Base-by-base conservation (phyloP, 2,113 vertebrate genomes). In the Bolborhynchus lineola region DNA sequence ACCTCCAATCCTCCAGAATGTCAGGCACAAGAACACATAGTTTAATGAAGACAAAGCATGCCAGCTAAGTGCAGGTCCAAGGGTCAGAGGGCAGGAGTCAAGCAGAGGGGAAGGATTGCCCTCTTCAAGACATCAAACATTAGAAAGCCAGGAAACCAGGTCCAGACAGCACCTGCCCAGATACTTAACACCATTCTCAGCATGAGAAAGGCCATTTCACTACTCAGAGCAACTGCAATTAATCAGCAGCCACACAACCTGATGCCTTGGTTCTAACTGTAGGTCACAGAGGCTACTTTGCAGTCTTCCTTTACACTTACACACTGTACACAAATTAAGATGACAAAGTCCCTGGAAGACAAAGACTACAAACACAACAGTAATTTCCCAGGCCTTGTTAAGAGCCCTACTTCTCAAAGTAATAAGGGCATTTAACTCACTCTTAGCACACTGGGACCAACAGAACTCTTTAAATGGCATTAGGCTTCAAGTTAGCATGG, bases 21-120 rank as follows among this genome's bases (percentile, higher is more conserved):
- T 57, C 75, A 76, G 52, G 33, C 67, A 79, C 8, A 6, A 62
- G 69, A 57, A 85, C 10, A 62, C 20, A 16, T 59, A 44, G 53
- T 24, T 89, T 78, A 44, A 71, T 5, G 33, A 74, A 47, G 19
- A 81, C 53, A 81, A 81, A 72, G 69, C 1, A 29, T 35, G 53
- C 16, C 78, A 70, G 39, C 29, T 35, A 20, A 62, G 25, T 18
- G 37, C 2, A 4, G 31, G 39, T 50, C 44, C 0, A 0, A 16
- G 10, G 50, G 9, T 28, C 33, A 82, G 82, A 81, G 17, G 7
- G 20, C 24, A 70, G 26, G 62, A 88, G 26, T 39, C 57, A 67
- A 75, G 55, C 37, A 82, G 64, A 33, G 10, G 11, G 41, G 31
- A 81, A 69, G 31, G 46, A 65, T 0, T 65, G 19, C 33, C 49